Conservation (phyloP, 2,888 invertebrate species). For the Ligdia adustata region DNA sequence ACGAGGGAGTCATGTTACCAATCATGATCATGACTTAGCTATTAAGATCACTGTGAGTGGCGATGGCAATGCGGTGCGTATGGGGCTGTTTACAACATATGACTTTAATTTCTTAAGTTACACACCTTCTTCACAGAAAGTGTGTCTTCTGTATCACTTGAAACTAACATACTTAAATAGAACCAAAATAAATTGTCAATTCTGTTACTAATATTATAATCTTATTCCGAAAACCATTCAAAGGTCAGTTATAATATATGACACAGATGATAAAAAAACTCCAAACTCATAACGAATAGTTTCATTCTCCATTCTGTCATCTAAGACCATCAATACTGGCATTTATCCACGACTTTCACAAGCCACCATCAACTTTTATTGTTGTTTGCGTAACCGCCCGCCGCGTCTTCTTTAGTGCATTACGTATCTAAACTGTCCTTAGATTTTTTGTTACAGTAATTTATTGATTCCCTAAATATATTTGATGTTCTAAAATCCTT, state of each 20-base stretch:
- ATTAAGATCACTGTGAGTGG: slow-evolving; percentile 27
- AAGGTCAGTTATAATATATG: no score
- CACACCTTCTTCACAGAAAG: no score
- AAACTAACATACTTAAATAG: no score
- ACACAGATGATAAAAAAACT: no score
- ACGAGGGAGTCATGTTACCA: slow-evolving; percentile 20
- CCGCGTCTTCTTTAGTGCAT: slow-evolving; percentile 23
- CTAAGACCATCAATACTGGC: slow-evolving; percentile 24
- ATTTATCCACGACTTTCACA: slow-evolving; percentile 28
- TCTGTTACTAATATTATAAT: no score
- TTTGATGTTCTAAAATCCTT: no score
- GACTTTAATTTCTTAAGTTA: slow-evolving; percentile 14
- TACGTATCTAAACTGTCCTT: slow-evolving; percentile 25
- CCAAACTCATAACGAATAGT: background rate
- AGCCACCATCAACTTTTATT: slow-evolving; percentile 22
- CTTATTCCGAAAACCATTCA: no score
- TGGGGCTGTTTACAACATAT: slow-evolving; percentile 29
- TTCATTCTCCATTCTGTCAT: slow-evolving; percentile 19
- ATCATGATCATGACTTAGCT: slow-evolving; percentile 28
- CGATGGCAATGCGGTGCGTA: slow-evolving; percentile 21
- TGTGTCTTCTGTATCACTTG: no score
- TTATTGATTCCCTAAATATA: background rate
- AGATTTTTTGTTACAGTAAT: slow-evolving; percentile 12
- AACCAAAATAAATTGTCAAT: no score
- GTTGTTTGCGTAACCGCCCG: slow-evolving; percentile 28